Base-by-base conservation (phyloP, 1,140 invertebrate genomes). In the Drosophila elegans region DNA sequence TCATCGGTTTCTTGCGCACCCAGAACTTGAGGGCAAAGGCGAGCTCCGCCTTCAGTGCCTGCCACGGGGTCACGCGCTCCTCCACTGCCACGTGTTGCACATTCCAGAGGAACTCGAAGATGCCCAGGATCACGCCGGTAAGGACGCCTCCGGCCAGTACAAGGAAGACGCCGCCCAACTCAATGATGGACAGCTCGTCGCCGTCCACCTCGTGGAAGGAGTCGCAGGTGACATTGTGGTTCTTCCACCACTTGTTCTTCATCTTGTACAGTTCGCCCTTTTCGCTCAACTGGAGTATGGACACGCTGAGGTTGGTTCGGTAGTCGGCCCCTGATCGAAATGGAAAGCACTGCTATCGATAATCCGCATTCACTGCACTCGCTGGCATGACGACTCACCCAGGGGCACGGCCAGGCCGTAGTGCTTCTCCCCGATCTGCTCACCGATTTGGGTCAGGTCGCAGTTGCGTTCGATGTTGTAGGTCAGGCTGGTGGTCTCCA, bases 241-340 rank as follows among this genome's bases (percentile, higher is more conserved):
- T 93, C 89, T 95, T 95, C 97, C 97, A 98, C 97, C 97, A 98
- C 89, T 96, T 96, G 25, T 95, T 94, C 91, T 98, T 98, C n/a
- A 98, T 91, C 44, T 95, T 93, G 46, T 95, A 93, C 4, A 98
- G 91, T 62, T 94, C 94, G 3, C 97, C 97, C 63, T 94, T 95
- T 92, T 98, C 97, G 88, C 97, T 97, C 3, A 98, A 91, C 80
- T 95, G 94, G 6, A 98, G 91, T 27, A 98, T 95, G 4, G 96
- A 95, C 27, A 94, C 94, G 76, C 95, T 96, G 4, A 97, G 95
- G 4, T 94, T 93, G 1, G 95, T 96, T 3, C 96, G 93, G 88
- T 97, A 97, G 21, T 91, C 91, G 3, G 91, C 81, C 2, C 91
- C 90, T 91, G 12, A 1, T 13, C 0, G 13, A 32, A 21, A 21